Conservation (phyloP, 2,797 vertebrate species). For the Rhabdomys pumilio region DNA sequence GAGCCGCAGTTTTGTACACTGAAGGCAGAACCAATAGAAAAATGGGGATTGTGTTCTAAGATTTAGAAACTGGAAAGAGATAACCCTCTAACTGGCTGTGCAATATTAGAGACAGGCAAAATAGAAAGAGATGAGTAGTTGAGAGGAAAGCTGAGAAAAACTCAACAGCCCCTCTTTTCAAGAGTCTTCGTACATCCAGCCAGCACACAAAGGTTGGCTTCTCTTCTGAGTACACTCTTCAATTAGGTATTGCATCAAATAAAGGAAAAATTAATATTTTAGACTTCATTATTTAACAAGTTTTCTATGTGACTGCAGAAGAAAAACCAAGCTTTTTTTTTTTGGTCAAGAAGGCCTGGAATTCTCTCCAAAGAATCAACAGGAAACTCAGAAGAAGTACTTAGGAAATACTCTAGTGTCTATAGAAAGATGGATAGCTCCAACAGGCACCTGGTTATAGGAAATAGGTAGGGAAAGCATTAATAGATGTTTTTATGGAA, state of each 20-base stretch:
- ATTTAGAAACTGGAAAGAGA: background rate
- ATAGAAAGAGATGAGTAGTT: background rate
- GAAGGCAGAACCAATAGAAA: background rate
- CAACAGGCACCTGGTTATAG: background rate
- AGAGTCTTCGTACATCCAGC: background rate
- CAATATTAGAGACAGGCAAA: background rate
- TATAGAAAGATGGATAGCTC: background rate
- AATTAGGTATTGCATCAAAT: background rate
- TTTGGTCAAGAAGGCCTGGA: background rate
- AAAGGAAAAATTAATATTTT: background rate
- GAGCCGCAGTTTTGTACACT: background rate
- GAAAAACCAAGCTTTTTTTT: slow-evolving; percentile 15
- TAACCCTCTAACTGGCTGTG: background rate
- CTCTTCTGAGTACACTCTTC: background rate
- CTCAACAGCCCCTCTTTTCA: background rate
- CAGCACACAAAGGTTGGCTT: background rate
- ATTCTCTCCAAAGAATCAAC: background rate
- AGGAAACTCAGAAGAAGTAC: slow-evolving; percentile 8
- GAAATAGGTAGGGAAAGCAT: slow-evolving; percentile 5
- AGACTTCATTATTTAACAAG: background rate
- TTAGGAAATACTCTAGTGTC: slow-evolving; percentile 10
- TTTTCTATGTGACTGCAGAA: background rate
- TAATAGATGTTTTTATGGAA: slow-evolving; percentile 19
- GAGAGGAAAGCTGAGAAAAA: background rate
- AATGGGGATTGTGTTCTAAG: background rate